Percentiles rank a stretch among this genome's conserved stretches.
phyloP scores from a whole-genome alignment of 2,113 vertebrate species.

The Menura novaehollandiae region DNA sequence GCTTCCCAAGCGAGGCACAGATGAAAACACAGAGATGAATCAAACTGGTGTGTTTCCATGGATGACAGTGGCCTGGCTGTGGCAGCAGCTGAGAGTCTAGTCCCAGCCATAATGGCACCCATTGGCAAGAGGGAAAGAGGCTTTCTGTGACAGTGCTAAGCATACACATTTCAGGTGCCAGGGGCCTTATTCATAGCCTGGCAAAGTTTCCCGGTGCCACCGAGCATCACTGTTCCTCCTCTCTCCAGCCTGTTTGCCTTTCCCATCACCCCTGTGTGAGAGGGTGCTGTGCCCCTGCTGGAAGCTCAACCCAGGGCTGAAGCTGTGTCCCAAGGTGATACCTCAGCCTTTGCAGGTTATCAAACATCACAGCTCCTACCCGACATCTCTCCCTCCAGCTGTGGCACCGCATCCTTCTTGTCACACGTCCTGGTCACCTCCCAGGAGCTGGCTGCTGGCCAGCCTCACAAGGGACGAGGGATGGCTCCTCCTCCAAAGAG shows the following conservation, averaged over 20 bases:
- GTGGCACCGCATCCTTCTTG: fast-evolving
- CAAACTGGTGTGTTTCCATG: neutral
- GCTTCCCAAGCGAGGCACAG: neutral
- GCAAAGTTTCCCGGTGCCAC: neutral
- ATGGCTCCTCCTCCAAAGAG: neutral
- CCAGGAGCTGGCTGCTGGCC: neutral
- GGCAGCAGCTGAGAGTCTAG: neutral
- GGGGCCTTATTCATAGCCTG: neutral
- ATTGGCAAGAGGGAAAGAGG: neutral
- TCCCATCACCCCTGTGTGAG: fast-evolving
- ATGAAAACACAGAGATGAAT: neutral
- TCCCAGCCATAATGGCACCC: neutral
- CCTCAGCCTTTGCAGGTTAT: neutral
- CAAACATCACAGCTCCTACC: neutral
- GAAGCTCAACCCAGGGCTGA: neutral
- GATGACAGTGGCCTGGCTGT: neutral
- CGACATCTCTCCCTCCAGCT: neutral
- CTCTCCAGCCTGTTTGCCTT: neutral
- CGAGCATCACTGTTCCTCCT: neutral
- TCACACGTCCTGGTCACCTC: neutral
- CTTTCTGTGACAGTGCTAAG: neutral
- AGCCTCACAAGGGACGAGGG: fast-evolving
- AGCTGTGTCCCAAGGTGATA: neutral
- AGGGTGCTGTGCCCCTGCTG: neutral
- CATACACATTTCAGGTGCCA: neutral